Evolutionary conservation across 2,888 invertebrate genomes (phyloP), one percentile per base, ranked within the genome.

Genomic region (Lamproptera curius): DNA sequence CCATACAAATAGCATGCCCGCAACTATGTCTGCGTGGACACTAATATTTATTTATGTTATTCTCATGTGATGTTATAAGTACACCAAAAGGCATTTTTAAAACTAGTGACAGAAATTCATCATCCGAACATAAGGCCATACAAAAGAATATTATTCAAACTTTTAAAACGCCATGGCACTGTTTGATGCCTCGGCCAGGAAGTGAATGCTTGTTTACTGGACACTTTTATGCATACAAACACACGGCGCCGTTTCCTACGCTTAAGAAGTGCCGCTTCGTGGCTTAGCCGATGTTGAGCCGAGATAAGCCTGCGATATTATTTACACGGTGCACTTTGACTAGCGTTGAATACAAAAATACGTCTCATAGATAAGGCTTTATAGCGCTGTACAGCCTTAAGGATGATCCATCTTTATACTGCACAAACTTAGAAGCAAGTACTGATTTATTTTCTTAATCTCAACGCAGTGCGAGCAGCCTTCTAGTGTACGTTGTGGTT

Each of bases 201-300:
- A 57, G 36, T 52, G 51, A 49, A 39, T 50, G 47, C 55, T 59
- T 67, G 62, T 68, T 67, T 67, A 60, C 63, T 58, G 61, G 60
- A 57, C 61, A 64, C 63, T 64, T 63, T 67, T 62, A 64, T 65
- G 59, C 63, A 65, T 61, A 65, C 64, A 67, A 68, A 68, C 63
- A 67, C 70, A 73, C 72, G 72, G 68, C 60, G 60, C 57, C 66
- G 66, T 63, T 66, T 65, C 65, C 68, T 61, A 57, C 58, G 55
- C 69, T 76, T 80, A 62, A 67, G 73, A 63, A 65, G 65, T 61
- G 78, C 65, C 68, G 65, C 66, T 76, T 81, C 81, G 78, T 83
- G 82, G 79, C 70, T 67, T 67, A 70, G 64, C 64, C 65, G 82
- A 82, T 82, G 72, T 67, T 63, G 67, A 61, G 62, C 63, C 57